Percentiles rank a stretch among this genome's conserved stretches.
Evolutionary conservation across 2,113 vertebrate species (phyloP).

Genomic region (Paracyprichromis sp.): DNA sequence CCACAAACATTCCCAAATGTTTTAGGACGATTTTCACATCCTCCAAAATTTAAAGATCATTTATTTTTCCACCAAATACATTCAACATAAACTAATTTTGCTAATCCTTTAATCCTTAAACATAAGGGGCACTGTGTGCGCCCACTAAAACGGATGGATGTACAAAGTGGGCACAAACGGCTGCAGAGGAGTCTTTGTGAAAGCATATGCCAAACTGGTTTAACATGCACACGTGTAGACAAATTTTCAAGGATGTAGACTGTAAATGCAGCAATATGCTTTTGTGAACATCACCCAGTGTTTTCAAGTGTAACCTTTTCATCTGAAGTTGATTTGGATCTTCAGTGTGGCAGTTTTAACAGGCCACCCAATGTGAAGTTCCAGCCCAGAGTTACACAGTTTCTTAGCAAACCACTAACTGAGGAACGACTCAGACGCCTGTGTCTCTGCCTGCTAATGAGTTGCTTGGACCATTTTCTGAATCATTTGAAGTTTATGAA

Average conservation of each 20-base stretch:
- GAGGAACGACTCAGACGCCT: neutral
- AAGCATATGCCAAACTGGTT: neutral
- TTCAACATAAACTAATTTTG: neutral
- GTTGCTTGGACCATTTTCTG: neutral
- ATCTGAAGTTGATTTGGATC: neutral
- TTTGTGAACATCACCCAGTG: neutral
- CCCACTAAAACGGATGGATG: neutral
- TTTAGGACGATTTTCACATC: neutral
- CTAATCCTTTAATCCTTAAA: neutral
- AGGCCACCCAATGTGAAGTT: neutral
- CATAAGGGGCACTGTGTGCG: rapidly evolving
- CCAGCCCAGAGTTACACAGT: neutral
- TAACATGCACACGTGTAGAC: neutral
- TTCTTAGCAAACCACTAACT: neutral
- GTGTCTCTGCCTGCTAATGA: neutral
- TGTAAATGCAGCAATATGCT: neutral
- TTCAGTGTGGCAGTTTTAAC: neutral
- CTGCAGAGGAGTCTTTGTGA: neutral
- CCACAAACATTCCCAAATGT: neutral
- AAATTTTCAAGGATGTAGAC: neutral
- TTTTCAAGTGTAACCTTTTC: neutral
- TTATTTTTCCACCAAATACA: neutral
- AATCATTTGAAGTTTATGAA: neutral
- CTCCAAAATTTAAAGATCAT: neutral
- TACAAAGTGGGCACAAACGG: neutral